phyloP scores from a whole-genome alignment of 2,113 vertebrate species.

The Dromas ardeola region DNA sequence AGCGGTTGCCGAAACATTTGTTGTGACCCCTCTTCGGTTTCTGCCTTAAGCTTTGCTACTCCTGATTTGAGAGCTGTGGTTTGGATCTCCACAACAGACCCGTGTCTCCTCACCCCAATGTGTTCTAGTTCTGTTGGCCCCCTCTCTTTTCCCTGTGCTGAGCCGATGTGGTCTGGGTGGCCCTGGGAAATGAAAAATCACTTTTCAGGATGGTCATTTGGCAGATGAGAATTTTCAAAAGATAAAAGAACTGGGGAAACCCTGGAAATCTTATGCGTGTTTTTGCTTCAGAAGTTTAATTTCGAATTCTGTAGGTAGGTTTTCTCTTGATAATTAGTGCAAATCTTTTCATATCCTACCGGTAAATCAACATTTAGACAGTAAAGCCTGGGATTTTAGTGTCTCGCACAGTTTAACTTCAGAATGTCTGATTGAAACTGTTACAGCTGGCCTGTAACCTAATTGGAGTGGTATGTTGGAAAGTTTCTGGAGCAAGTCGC shows the following conservation, averaged over 20 bases:
- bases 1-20: neutral
- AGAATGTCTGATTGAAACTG: slow-evolving; percentile 8
- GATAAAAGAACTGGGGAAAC: neutral
- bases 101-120: rapidly evolving
- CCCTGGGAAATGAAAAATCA: neutral
- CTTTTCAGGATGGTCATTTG: neutral
- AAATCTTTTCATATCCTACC: slow-evolving; percentile 22
- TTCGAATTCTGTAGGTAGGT: neutral
- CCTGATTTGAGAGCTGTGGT: neutral
- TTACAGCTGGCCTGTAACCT: slow-evolving; percentile 57
- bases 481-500: slow-evolving; percentile 46
- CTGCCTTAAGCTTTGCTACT: neutral
- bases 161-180: neutral
- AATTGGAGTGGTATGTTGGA: slow-evolving; percentile 52
- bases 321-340: neutral
- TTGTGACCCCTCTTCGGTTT: neutral
- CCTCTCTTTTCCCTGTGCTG: neutral
- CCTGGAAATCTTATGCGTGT: neutral
- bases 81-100: neutral
- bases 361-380: neutral
- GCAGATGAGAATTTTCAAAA: neutral
- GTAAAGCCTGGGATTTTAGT: slow-evolving; percentile 30
- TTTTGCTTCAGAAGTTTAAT: neutral
- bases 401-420: neutral
- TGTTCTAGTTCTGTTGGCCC: neutral